Evolutionary conservation across 2,113 vertebrate species (phyloP).

Genomic region (Excalfactoria chinensis): DNA sequence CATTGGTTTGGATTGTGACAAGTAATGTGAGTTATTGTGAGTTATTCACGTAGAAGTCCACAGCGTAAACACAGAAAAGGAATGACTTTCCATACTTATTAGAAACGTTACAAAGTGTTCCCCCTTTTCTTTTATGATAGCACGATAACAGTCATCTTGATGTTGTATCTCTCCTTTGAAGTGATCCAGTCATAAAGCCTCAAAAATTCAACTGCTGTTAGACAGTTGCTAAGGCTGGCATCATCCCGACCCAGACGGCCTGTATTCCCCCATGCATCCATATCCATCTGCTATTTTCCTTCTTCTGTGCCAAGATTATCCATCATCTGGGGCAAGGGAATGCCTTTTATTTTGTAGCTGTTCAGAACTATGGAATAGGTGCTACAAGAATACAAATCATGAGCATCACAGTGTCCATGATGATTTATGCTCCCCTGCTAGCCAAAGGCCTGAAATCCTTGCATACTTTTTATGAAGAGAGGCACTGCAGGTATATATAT

Average conservation of each 20-base stretch:
- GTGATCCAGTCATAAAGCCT: background rate
- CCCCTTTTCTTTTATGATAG: background rate
- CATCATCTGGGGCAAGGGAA: conserved; percentile 38
- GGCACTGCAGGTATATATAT: background rate
- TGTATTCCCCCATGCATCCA: conserved; percentile 1
- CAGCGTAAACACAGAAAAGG: background rate
- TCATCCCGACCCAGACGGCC: background rate
- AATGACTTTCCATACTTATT: background rate
- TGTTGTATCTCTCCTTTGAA: background rate
- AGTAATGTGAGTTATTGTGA: too few relatives aligned
- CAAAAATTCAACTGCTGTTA: conserved; percentile 25
- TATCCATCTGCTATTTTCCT: conserved; percentile 47
- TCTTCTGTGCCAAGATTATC: conserved; percentile 44
- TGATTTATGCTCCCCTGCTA: conserved; percentile 21
- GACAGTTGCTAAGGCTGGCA: conserved; percentile 6
- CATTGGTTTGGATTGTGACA: background rate
- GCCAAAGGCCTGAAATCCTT: background rate
- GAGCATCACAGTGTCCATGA: background rate
- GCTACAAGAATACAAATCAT: conserved; percentile 45
- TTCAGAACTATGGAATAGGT: background rate
- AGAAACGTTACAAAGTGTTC: background rate
- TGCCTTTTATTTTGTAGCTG: conserved; percentile 29
- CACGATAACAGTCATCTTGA: background rate
- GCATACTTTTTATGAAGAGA: background rate
- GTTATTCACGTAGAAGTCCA: background rate